phyloP scores from a whole-genome alignment of 2,797 vertebrate genomes.

The Neomorphus geoffroyi region DNA sequence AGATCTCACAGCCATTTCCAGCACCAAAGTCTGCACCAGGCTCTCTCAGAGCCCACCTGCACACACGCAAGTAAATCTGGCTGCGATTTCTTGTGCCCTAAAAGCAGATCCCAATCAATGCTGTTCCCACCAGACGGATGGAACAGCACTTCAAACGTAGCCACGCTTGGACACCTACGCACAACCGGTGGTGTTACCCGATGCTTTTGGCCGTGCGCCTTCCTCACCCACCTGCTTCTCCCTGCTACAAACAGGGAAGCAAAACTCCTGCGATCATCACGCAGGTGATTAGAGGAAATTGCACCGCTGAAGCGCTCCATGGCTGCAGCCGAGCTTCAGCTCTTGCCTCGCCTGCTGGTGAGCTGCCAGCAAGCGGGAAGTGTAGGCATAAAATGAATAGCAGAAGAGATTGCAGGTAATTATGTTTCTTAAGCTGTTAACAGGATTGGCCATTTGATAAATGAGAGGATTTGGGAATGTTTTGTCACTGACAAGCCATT shows the following conservation, averaged over 20 bases:
- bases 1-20: neutral
- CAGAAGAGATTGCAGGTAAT: slow-evolving; percentile 81
- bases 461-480: slow-evolving; percentile 81
- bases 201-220: neutral
- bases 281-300: slow-evolving; percentile 20
- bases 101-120: neutral
- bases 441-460: slow-evolving; percentile 83
- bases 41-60: neutral
- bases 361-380: slow-evolving; percentile 68
- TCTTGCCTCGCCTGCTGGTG: slow-evolving; percentile 70
- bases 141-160: neutral
- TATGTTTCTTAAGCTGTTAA: slow-evolving; percentile 82
- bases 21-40: neutral
- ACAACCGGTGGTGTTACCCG: neutral
- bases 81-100: neutral
- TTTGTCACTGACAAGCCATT: slow-evolving; percentile 81
- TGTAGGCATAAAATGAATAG: slow-evolving; percentile 72
- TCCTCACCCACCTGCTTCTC: neutral
- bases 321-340: slow-evolving; percentile 26
- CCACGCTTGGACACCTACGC: neutral
- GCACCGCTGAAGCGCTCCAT: neutral
- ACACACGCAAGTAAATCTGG: neutral
- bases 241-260: neutral
- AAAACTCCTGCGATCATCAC: neutral
- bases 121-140: rapidly evolving